These are phyloP conservation scores for Neoniphon sammara DNA, from an alignment of 2,797 vertebrate species.

Conservation along the genomic window DNA sequence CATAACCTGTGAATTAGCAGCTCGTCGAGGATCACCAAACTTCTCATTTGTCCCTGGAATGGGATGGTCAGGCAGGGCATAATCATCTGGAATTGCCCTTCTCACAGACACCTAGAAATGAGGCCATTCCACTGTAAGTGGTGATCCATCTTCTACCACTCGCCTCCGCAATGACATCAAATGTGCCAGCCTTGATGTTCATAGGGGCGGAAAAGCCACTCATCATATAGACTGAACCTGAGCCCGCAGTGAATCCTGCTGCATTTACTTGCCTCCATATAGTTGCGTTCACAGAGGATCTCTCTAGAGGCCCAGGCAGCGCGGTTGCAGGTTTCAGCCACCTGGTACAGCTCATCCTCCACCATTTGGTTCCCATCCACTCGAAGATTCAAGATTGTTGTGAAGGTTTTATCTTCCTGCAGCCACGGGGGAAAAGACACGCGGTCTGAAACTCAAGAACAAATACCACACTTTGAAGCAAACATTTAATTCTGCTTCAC, in stretches of 20 bases:
- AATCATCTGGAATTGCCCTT: constrained; percentile 53
- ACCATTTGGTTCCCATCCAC: constrained; percentile 49
- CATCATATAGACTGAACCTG: constrained; percentile 23
- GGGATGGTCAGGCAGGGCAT: constrained; percentile 25
- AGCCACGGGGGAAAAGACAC: not conserved
- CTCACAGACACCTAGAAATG: constrained; percentile 76
- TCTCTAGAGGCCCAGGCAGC: constrained; percentile 77
- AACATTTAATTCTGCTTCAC: not conserved
- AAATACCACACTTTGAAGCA: not conserved
- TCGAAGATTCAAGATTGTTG: constrained; percentile 68
- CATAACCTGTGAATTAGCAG: constrained; percentile 49
- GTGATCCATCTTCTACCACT: constrained; percentile 21
- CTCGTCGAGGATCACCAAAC: constrained; percentile 10
- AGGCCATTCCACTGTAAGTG: constrained; percentile 14
- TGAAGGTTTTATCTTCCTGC: constrained; percentile 78
- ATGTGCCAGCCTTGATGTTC: constrained; percentile 37
- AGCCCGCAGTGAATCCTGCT: not conserved
- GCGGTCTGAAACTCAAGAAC: not conserved
- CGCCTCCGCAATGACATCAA: constrained; percentile 15
- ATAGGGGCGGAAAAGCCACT: constrained; percentile 3
- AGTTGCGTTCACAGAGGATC: constrained; percentile 80
- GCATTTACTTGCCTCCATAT: constrained; percentile 82
- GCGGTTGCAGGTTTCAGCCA: constrained; percentile 78
- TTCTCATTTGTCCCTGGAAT: not conserved
- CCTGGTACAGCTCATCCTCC: constrained; percentile 63